phyloP scores from a whole-genome alignment of 2,113 vertebrate species.

The Oreochromis spilurus region DNA sequence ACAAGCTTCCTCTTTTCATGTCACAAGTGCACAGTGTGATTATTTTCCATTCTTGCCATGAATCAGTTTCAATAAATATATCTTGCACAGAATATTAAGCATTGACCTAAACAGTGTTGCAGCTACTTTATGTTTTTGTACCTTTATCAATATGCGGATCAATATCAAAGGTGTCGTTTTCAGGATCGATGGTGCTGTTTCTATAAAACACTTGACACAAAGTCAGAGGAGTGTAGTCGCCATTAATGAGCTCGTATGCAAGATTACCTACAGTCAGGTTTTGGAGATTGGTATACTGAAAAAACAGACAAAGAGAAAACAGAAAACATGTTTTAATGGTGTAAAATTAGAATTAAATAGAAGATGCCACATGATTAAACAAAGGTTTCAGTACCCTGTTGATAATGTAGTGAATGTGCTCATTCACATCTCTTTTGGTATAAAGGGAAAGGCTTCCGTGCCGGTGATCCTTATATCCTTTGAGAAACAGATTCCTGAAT shows the following conservation, averaged over 20 bases:
- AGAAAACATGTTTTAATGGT: background rate
- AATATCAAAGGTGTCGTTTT: slow-evolving; percentile 86
- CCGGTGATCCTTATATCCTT: slow-evolving; percentile 79
- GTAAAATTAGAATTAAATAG: background rate
- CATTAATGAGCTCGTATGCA: slow-evolving; percentile 76
- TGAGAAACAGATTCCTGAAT: slow-evolving; percentile 91
- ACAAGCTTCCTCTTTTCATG: slow-evolving; percentile 36
- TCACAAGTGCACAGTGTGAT: slow-evolving; percentile 14
- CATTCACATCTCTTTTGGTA: slow-evolving; percentile 81
- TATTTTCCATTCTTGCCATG: slow-evolving; percentile 42
- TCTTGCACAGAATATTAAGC: background rate
- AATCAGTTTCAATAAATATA: slow-evolving; percentile 33
- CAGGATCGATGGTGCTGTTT: slow-evolving; percentile 78
- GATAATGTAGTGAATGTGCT: slow-evolving; percentile 82
- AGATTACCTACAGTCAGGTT: slow-evolving; percentile 85
- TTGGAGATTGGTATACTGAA: slow-evolving; percentile 81
- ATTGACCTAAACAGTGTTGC: background rate
- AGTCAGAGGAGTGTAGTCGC: slow-evolving; percentile 69
- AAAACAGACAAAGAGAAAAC: background rate
- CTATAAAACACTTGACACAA: slow-evolving; percentile 89
- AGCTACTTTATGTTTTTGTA: slow-evolving; percentile 32
- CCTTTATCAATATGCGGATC: slow-evolving; percentile 84
- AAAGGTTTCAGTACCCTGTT: slow-evolving; percentile 69
- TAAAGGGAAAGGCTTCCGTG: slow-evolving; percentile 82
- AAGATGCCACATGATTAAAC: background rate